These are phyloP conservation scores for Malacoraja senta DNA, from an alignment of 2,797 vertebrate genomes.

Conservation along the genomic window DNA sequence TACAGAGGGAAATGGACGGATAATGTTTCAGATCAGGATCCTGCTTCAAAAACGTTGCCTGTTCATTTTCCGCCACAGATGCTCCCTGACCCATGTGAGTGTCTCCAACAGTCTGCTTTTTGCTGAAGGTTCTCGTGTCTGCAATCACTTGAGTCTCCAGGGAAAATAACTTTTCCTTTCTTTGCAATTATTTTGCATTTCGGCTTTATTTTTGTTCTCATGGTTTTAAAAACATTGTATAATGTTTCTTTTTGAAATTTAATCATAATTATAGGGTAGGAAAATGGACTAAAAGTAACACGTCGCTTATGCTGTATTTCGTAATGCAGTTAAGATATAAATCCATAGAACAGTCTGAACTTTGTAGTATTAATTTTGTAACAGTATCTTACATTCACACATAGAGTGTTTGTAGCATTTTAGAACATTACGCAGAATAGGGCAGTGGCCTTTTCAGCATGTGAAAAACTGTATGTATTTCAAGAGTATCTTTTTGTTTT, in stretches of 20 bases:
- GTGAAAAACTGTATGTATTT: neutral
- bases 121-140: too few species aligned
- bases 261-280: neutral
- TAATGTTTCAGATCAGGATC: too few species aligned
- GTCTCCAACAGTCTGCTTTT: too few species aligned
- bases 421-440: neutral
- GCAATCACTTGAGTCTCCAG: too few species aligned
- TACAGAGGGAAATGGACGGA: too few species aligned
- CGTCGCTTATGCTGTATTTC: neutral
- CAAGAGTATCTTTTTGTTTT: neutral
- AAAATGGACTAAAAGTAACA: neutral
- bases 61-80: too few species aligned
- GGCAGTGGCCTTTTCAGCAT: neutral
- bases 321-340: neutral
- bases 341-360: neutral
- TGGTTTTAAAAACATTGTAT: too few species aligned
- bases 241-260: neutral
- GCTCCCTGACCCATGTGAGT: too few species aligned
- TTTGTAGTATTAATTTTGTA: neutral
- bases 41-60: too few species aligned
- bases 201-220: too few species aligned
- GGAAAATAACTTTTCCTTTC: too few species aligned
- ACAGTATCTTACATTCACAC: neutral
- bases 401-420: neutral
- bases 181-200: neutral